A percentile compares a stretch with the other conserved stretches of the same genome.
phyloP scores from a whole-genome alignment of 2,797 vertebrate species.

The Sarcoramphus papa region DNA sequence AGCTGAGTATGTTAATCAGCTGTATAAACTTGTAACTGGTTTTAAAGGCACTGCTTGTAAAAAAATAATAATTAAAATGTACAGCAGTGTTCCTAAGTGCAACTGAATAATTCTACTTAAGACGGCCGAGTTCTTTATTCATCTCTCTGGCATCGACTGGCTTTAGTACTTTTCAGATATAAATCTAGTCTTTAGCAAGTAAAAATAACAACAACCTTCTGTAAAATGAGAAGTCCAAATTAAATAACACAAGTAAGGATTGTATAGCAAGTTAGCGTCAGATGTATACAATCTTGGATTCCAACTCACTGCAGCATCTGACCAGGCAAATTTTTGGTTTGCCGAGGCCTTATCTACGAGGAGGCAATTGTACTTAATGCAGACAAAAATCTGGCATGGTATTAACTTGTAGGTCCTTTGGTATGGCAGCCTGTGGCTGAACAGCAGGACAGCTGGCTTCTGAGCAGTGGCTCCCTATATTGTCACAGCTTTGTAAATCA shows the following conservation, averaged over 20 bases:
- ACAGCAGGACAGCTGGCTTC: not conserved
- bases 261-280: not conserved
- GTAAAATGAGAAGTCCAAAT: not conserved
- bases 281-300: not conserved
- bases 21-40: not conserved
- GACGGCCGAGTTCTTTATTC: not conserved
- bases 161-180: not conserved
- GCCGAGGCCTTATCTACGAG: not conserved
- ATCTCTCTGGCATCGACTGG: not conserved
- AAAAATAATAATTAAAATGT: not conserved
- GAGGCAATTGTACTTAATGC: not conserved
- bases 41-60: not conserved
- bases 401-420: not conserved
- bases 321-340: not conserved
- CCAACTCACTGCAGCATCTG: not conserved
- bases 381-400: not conserved
- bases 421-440: not conserved
- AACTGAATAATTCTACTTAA: not conserved
- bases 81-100: not conserved
- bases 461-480: not conserved
- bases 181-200: not conserved
- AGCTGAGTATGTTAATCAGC: not conserved
- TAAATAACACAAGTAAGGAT: not conserved
- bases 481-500: not conserved
- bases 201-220: not conserved